Evolutionary conservation across 2,797 vertebrate species (phyloP), one percentile per base, ranked within the genome.

Genomic region (Pseudochromis fuscus): DNA sequence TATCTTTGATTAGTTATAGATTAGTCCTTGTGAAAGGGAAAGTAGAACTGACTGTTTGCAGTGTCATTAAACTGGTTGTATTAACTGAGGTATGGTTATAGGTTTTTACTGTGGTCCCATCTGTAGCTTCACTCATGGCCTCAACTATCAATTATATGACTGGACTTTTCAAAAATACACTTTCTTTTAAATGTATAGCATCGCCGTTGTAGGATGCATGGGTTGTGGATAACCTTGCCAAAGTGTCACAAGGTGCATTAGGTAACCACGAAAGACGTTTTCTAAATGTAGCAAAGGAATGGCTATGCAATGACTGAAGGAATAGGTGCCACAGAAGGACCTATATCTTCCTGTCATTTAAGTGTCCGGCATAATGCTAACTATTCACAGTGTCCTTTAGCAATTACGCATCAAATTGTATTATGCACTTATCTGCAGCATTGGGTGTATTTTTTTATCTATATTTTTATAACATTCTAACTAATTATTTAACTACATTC

Each of bases 221-320:
- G 59, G 76, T 83, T 67, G 82, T 74, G 83, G 83, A 89, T 91
- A 90, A 91, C 90, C 88, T 93, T 94, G 93, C 89, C 90, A 87
- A 75, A 59, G 84, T 93, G 90, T 92, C 91, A 91, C 86, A 91
- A 90, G 88, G 85, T 91, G 90, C 91, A 91, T 94, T 94, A 93
- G 90, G 87, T 93, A 94, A 94, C 91, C 84, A 89, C 89, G 91
- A 92, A 87, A 89, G 89, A 93, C 77, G 86, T 90, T 94, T 94
- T 94, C 93, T 94, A 94, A 94, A 94, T 92, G 79, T 89, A 88
- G 93, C 87, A 79, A 81, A 93, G 94, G 94, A 94, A 94, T 94
- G 92, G 71, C 85, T 91, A 90, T 94, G 93, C 88, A 84, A 91
- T 91, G 88, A 92, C 92, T 91, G 87, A 91, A 89, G 89, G 80